phyloP scores from a whole-genome alignment of 2,113 vertebrate species.

The Halichoeres trimaculatus region DNA sequence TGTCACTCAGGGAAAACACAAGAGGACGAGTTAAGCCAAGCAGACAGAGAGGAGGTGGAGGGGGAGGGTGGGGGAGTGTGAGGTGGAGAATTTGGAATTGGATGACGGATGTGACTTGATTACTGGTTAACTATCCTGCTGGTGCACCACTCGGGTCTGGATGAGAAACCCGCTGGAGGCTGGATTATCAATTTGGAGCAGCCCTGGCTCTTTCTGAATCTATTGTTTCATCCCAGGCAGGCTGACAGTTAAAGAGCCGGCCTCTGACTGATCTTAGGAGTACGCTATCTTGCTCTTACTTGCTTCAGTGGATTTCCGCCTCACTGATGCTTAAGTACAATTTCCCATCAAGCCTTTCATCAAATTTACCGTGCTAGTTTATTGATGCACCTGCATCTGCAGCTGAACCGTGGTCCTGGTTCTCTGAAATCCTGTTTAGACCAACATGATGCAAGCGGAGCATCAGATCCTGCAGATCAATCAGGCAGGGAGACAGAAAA shows the following conservation, averaged over 20 bases:
- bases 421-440: constrained; percentile 17
- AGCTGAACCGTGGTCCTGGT: background rate
- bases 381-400: constrained; percentile 15
- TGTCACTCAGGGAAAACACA: constrained; percentile 62
- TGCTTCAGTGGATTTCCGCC: constrained; percentile 35
- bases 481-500: background rate
- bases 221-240: constrained; percentile 57
- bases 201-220: constrained; percentile 59
- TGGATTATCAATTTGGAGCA: constrained; percentile 67
- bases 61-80: background rate
- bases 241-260: constrained; percentile 23
- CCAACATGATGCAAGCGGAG: constrained; percentile 28
- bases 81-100: constrained; percentile 68
- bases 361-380: constrained; percentile 28
- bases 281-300: constrained; percentile 21
- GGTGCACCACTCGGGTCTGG: constrained; percentile 58
- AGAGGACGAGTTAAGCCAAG: constrained; percentile 55
- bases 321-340: constrained; percentile 41
- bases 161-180: constrained; percentile 55
- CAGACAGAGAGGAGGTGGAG: constrained; percentile 4
- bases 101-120: constrained; percentile 79
- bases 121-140: constrained; percentile 72
- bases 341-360: constrained; percentile 42
- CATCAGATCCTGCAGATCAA: constrained; percentile 18
- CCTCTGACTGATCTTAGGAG: constrained; percentile 23